A percentile compares a stretch with the other conserved stretches of the same genome.
These are phyloP conservation scores for Odontothrips loti DNA, from an alignment of 2,888 invertebrate genomes.

Conservation along the genomic window DNA sequence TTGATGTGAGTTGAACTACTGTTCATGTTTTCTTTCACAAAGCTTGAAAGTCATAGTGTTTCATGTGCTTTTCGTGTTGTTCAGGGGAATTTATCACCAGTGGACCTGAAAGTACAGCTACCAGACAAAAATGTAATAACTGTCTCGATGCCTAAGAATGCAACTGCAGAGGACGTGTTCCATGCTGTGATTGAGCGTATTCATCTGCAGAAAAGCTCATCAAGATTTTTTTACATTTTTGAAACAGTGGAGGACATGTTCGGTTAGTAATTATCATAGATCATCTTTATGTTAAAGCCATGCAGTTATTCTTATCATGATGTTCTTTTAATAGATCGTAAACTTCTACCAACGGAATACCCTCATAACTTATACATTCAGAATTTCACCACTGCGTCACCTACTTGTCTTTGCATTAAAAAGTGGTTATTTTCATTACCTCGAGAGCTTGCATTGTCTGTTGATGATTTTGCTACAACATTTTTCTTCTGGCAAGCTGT, in stretches of 20 bases:
- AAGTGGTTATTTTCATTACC: conserved; percentile 80
- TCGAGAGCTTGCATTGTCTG: conserved; percentile 61
- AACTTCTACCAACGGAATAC: conserved; percentile 87
- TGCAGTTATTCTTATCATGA: not conserved
- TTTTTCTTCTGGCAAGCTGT: conserved; percentile 92
- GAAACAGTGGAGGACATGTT: conserved; percentile 97
- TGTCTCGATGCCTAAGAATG: conserved; percentile 81
- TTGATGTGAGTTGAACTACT: not conserved
- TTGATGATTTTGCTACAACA: conserved; percentile 67
- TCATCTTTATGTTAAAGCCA: not conserved
- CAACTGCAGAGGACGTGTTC: conserved; percentile 88
- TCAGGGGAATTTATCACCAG: conserved; percentile 50
- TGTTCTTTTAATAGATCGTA: conserved; percentile 63
- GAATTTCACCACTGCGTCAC: conserved; percentile 96
- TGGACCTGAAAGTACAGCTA: conserved; percentile 67
- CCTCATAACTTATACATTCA: conserved; percentile 98
- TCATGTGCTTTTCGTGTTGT: conserved; percentile 29
- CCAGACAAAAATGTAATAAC: conserved; percentile 88
- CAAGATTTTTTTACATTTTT: conserved; percentile 91
- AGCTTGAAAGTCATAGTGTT: not conserved
- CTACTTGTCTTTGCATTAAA: conserved; percentile 84
- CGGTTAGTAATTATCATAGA: conserved; percentile 56
- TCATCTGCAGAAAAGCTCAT: conserved; percentile 70
- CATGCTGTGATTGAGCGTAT: conserved; percentile 80
- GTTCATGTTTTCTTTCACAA: not conserved